Evolutionary conservation across 1,140 invertebrate genomes (phyloP), one percentile per base, ranked within the genome.

Genomic region (Caenorhabditis tropicalis): DNA sequence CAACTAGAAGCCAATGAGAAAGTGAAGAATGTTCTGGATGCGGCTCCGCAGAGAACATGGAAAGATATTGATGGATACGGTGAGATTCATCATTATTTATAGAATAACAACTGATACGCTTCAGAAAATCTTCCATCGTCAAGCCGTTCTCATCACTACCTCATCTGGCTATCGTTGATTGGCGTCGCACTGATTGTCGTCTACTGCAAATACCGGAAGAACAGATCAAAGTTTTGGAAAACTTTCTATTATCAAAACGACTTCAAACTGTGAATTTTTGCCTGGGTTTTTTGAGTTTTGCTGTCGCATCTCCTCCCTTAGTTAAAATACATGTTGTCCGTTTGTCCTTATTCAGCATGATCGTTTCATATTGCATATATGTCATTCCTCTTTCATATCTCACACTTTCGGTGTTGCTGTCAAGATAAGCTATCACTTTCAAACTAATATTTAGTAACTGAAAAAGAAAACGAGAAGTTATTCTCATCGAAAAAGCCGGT

Each of bases 141-240:
- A 15, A 86, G 88, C 39, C 88, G 89, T 3, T 36, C 65, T 19
- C 82, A 84, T 0, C 86, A 82, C 65, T 86, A 86, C 60, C 83
- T 90, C 36, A 82, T 91, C 46, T 90, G 87, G 84, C 74, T 90
- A 2, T 43, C 79, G 16, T 39, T 90, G 31, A 83, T 91, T 36
- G 90, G 56, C n/a, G 10, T 90, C 10, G 79, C 82, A 0, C 48
- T 88, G 2, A 60, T 83, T 16, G 39, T 91, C 46, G 82, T 82
- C n/a, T 90, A 90, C 81, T 83, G 88, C 53, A 90, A 90, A 85
- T 90, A 90, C 82, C 80, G 90, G 29, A 84, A 86, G 60, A 90
- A 90, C 58, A 82, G 90, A 79, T 85, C 82, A 82, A 91, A 91
- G 60, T 90, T 90, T 83, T 90, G 89, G 89, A 90, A 90, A 65